Conservation (phyloP, 2,113 vertebrate species). For the Tinamus guttatus region DNA sequence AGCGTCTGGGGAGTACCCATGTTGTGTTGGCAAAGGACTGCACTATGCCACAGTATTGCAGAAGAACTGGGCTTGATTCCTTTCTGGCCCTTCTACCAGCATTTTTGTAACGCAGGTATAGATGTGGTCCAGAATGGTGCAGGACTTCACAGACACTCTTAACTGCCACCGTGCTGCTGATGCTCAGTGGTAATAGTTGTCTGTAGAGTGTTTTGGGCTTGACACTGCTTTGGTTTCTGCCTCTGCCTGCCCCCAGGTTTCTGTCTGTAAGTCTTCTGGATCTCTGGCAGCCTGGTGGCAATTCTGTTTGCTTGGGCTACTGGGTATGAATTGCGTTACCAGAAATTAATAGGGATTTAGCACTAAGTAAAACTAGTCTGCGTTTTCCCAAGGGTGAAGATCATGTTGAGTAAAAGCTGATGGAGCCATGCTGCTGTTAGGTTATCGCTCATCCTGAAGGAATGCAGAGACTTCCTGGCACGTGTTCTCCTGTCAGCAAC, state of each 20-base stretch:
- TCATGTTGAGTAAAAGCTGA: neutral
- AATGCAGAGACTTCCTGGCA: slow-evolving; percentile 19
- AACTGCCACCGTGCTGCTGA: rapidly evolving
- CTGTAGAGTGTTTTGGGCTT: neutral
- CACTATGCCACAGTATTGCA: neutral
- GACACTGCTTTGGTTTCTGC: neutral
- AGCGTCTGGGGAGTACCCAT: neutral
- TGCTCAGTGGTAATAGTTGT: neutral
- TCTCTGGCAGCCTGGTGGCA: rapidly evolving
- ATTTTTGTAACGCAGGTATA: rapidly evolving
- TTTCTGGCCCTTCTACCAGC: neutral
- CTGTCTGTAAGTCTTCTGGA: rapidly evolving
- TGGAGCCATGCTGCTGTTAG: neutral
- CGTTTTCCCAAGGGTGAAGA: neutral
- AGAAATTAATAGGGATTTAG: neutral
- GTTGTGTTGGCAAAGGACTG: neutral
- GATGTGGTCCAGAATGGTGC: neutral
- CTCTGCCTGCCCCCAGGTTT: no score
- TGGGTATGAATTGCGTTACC: neutral
- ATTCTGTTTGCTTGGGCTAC: rapidly evolving
- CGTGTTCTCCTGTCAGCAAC: neutral
- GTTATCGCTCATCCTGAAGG: slow-evolving; percentile 23
- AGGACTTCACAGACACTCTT: neutral
- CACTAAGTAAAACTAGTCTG: neutral
- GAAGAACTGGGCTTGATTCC: neutral